Conservation (phyloP, 1,140 invertebrate genomes). For the Matsumurasca onukii region DNA sequence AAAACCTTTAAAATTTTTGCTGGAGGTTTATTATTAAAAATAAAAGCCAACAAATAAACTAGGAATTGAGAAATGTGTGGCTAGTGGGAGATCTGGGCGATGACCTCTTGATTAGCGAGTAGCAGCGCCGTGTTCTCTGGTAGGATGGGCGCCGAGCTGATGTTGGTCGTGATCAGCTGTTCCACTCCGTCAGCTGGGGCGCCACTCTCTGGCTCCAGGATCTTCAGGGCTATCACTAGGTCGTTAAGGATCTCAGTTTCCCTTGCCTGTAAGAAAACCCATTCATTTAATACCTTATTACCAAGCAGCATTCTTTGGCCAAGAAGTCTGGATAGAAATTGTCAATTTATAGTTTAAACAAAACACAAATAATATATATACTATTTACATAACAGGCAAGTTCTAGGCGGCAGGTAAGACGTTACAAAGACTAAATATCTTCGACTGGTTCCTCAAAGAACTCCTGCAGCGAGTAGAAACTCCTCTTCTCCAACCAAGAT, state of each 20-base stretch:
- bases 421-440: too few species aligned
- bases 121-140: conserved; percentile 30
- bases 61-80: neutral
- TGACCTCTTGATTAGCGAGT: conserved; percentile 28
- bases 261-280: conserved; percentile 68
- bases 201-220: conserved; percentile 40
- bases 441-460: too few species aligned
- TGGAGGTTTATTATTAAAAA: neutral
- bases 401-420: too few species aligned
- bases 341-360: too few species aligned
- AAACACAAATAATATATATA: too few species aligned
- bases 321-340: too few species aligned
- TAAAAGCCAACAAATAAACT: neutral
- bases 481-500: too few species aligned
- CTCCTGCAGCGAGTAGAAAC: too few species aligned
- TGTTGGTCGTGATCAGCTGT: conserved; percentile 10
- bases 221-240: conserved; percentile 68
- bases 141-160: conserved; percentile 16
- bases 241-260: conserved; percentile 93
- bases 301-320: too few species aligned
- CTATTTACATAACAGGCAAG: too few species aligned
- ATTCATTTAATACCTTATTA: too few species aligned
- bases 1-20: conserved; percentile 17
- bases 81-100: conserved; percentile 32
- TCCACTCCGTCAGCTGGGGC: neutral